Evolutionary conservation across 2,888 invertebrate species (phyloP), one percentile per base, ranked within the genome.

Genomic region (Aplocera efformata): DNA sequence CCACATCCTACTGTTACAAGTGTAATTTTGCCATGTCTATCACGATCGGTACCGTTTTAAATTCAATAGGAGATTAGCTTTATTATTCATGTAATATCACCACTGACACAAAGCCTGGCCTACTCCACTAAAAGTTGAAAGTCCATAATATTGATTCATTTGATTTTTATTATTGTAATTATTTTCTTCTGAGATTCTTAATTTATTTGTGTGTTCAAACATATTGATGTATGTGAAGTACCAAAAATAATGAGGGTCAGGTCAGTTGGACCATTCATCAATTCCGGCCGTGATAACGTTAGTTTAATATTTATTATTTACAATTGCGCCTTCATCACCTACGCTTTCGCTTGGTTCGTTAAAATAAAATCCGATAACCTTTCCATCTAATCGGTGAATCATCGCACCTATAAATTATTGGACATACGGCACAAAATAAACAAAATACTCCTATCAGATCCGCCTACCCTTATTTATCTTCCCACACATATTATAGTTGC

Each of bases 391-490:
- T 51, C 49, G 11, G 8, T 37, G 10, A 30, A 39, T 11, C 23
- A 48, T 54, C 45, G 39, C 27, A 21, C 35, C 41, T 30, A 47
- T 52, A 52, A 53, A 49, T 48, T 48, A 48, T 51, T 42, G 46
- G 26, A 45, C 57, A 56, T 55, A 61, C 53, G 59, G 56, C 53
- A 62, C 59, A 60, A 54, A 55, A 60, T 63, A 71, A 72, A 74
- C 71, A 72, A 67, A 70, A 63, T 63, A 41, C 57, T 42, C 53
- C 62, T 60, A 67, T 67, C 62, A 68, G 58, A 48, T 41, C 51
- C 56, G 51, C 59, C 60, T 55, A 59, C 60, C 32, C 35, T 42
- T 26, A 35, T 41, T 28, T 31, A 48, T 42, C 52, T 51, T 42
- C 50, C 46, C 42, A 45, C 46, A 46, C 46, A 33, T 46, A n/a